Conservation (phyloP, 2,888 invertebrate species). For the Syrphus vitripennis region DNA sequence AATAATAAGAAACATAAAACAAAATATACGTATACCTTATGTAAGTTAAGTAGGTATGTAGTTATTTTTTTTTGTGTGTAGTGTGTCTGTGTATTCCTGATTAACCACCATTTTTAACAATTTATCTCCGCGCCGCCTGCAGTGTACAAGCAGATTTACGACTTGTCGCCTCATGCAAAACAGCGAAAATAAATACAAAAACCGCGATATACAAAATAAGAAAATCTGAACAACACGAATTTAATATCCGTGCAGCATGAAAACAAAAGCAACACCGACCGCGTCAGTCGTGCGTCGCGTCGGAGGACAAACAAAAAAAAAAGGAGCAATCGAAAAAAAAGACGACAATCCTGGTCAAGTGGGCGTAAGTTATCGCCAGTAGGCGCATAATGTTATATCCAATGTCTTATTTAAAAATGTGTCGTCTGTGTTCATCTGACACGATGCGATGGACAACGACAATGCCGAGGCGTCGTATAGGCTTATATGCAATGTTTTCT, state of each 20-base stretch:
- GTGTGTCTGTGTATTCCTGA: constrained; percentile 35
- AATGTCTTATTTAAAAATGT: constrained; percentile 70
- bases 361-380: constrained; percentile 71
- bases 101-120: constrained; percentile 70
- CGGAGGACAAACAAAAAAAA: background rate
- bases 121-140: constrained; percentile 68
- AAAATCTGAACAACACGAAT: constrained; percentile 46
- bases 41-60: background rate
- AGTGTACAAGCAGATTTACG: constrained; percentile 69
- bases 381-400: constrained; percentile 67
- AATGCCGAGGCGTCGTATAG: background rate
- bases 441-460: background rate
- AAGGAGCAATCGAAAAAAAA: constrained; percentile 15
- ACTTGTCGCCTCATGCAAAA: constrained; percentile 70
- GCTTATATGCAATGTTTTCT: background rate
- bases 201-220: constrained; percentile 29
- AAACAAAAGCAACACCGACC: constrained; percentile 34
- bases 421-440: constrained; percentile 44
- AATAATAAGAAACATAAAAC: constrained; percentile 25
- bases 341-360: constrained; percentile 53
- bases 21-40: background rate
- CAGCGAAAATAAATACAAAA: constrained; percentile 31
- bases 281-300: background rate
- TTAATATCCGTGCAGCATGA: constrained; percentile 52
- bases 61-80: background rate